phyloP scores from a whole-genome alignment of 2,797 vertebrate genomes.

The Ctenosaura bakeri region DNA sequence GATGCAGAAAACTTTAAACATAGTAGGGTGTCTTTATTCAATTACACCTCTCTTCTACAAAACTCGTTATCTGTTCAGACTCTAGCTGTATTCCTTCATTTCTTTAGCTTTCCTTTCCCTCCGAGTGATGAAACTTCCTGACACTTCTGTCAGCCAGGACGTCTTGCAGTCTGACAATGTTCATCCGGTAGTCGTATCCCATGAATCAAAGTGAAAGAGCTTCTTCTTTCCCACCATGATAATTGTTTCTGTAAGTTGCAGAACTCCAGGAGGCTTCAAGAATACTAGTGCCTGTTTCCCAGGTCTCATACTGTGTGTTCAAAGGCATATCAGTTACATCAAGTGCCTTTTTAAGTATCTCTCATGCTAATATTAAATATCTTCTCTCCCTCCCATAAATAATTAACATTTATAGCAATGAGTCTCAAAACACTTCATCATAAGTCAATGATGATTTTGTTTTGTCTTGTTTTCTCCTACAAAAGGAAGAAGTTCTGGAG shows the following conservation, averaged over 20 bases:
- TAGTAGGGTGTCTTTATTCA: conserved; percentile 55
- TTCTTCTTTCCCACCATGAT: conserved; percentile 29
- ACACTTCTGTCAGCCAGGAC: conserved; percentile 27
- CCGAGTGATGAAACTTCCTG: conserved; percentile 4
- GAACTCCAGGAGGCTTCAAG: conserved; percentile 22
- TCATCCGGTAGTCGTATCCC: conserved; percentile 29
- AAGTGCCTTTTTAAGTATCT: conserved; percentile 58
- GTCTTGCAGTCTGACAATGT: background rate
- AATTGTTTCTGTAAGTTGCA: conserved; percentile 27
- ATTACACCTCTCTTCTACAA: conserved; percentile 44
- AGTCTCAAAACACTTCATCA: conserved; percentile 41
- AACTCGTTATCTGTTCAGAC: conserved; percentile 17
- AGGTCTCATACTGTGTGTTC: conserved; percentile 31
- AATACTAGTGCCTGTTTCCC: conserved; percentile 1
- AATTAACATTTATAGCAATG: conserved; percentile 48
- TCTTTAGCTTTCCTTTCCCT: background rate
- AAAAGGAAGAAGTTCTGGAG: background rate
- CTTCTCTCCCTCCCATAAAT: background rate
- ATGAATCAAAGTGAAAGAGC: conserved; percentile 52
- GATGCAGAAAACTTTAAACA: conserved; percentile 52
- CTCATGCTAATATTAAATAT: conserved; percentile 45
- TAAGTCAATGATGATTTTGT: conserved; percentile 11
- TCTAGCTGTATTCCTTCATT: background rate
- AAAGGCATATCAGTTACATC: conserved; percentile 52
- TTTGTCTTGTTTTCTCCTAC: background rate